Percentiles rank a stretch among this genome's conserved stretches.
Conservation (phyloP, 2,888 invertebrate species). For the Drosophila fulvimacula region DNA sequence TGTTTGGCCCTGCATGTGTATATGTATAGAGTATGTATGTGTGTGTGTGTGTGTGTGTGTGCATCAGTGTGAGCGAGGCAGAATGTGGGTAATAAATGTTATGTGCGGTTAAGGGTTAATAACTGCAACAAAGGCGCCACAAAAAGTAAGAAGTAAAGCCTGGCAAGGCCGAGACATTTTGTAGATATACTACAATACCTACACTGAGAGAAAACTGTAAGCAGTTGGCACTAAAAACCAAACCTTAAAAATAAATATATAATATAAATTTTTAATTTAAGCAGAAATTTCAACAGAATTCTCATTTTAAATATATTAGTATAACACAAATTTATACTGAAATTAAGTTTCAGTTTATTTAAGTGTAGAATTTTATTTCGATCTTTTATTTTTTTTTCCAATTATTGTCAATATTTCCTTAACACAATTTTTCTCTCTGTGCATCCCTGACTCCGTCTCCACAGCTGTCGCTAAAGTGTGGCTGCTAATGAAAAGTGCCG, state of each 20-base stretch:
- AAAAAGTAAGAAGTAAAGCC: conserved; percentile 59
- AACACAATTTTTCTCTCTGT: background rate
- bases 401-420: too few relatives aligned
- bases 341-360: background rate
- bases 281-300: too few relatives aligned
- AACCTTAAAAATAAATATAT: background rate
- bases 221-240: background rate
- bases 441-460: background rate
- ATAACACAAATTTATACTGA: background rate
- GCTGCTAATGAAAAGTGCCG: conserved; percentile 76
- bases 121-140: conserved; percentile 72
- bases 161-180: conserved; percentile 65
- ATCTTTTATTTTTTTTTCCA: too few relatives aligned
- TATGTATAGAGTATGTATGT: background rate
- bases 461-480: conserved; percentile 57
- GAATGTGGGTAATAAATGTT: conserved; percentile 81
- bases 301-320: too few relatives aligned
- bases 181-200: conserved; percentile 52
- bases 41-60: background rate
- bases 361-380: background rate
- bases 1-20: conserved; percentile 54
- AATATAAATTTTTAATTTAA: too few relatives aligned
- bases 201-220: background rate
- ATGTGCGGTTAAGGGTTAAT: conserved; percentile 84
- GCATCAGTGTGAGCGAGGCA: conserved; percentile 11